Base-by-base conservation (phyloP, 2,888 invertebrate species). In the Lithophane ornitopus region DNA sequence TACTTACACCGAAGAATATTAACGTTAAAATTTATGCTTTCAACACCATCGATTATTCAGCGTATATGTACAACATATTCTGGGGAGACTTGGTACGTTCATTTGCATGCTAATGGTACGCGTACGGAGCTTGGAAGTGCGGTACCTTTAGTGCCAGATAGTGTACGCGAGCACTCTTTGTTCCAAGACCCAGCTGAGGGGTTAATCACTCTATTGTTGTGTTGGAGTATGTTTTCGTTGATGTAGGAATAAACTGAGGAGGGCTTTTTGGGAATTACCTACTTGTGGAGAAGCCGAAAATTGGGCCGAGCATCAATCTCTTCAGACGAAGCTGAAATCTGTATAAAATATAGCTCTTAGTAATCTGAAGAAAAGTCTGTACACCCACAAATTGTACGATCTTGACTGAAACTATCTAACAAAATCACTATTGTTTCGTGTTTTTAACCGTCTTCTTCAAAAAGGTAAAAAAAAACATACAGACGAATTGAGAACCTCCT, bases 91-190 rank as follows among this genome's bases (percentile, higher is more conserved):
- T 88, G 90, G 91, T 92, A 90, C 90, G 90, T 92, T 94, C 93
- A 95, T 95, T 95, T 94, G 92, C 95, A 95, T 95, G 93, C 93
- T 95, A 95, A 95, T 95, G 70, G 82, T 73, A 82, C 80, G 87
- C 81, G 80, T 81, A 77, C 76, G 70, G 46, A 80, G 81, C 80
- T 67, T 80, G 22, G 74, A 81, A 85, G 83, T 87, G 81, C 82
- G 84, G 87, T 84, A 82, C 82, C 86, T 86, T 85, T 86, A 87
- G 86, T 82, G 77, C 59, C 67, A 82, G 84, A 87, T 87, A 86
- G 88, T 80, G 86, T 80, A 58, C 83, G 85, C 62, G 78, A 76
- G 73, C 80, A 82, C 86, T 87, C 88, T 86, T 87, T 87, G 87
- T 87, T 82, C 74, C 78, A 74, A 72, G 78, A 80, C 73, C 82